Percentiles rank a stretch among this genome's conserved stretches.
phyloP scores from a whole-genome alignment of 2,888 invertebrate genomes.

The Netelia virgata region DNA sequence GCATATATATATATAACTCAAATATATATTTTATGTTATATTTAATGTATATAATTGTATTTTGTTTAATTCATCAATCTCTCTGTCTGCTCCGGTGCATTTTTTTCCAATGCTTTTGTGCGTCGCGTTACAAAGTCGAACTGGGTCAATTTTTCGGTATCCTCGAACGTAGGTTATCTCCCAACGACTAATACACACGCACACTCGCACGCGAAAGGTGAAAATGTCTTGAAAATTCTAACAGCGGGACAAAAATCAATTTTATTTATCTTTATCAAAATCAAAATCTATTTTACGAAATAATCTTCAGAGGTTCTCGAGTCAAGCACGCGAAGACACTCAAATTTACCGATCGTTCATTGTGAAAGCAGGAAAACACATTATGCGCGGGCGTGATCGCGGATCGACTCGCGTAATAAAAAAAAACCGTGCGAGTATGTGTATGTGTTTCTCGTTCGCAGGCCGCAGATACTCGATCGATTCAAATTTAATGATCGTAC shows the following conservation, averaged over 20 bases:
- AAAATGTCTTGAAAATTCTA: background rate
- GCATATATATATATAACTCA: slow-evolving; percentile 57
- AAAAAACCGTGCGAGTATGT: background rate
- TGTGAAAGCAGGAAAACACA: background rate
- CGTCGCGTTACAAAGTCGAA: background rate
- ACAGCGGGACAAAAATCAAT: too few species aligned
- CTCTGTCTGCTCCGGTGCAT: background rate
- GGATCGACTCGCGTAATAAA: too few species aligned
- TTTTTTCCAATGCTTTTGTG: slow-evolving; percentile 16
- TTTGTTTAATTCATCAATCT: slow-evolving; percentile 7
- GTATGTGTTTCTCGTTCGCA: background rate
- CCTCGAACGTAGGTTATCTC: background rate
- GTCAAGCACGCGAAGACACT: background rate
- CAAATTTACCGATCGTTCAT: background rate
- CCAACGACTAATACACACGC: background rate
- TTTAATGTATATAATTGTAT: slow-evolving; percentile 32
- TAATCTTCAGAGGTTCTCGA: background rate
- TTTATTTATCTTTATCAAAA: too few species aligned
- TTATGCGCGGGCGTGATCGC: background rate
- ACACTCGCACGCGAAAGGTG: background rate
- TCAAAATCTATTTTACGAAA: too few species aligned
- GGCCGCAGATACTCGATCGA: background rate
- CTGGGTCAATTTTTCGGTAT: background rate
- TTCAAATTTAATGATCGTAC: background rate
- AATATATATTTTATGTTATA: slow-evolving; percentile 65